phyloP scores from a whole-genome alignment of 2,888 invertebrate species.

The Pollenia labialis region DNA sequence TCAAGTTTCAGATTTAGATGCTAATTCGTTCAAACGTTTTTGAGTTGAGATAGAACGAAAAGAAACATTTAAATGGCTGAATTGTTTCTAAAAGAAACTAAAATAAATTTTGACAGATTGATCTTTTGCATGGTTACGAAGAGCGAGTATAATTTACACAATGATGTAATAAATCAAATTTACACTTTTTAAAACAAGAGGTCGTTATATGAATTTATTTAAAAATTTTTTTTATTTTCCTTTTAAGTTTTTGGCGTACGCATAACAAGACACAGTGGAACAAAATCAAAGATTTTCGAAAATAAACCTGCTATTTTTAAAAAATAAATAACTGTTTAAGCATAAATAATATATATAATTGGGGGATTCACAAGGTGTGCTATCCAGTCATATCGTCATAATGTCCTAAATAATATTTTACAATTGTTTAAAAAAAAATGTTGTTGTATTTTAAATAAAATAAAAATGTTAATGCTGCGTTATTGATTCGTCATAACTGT shows the following conservation, averaged over 20 bases:
- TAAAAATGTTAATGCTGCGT: no score
- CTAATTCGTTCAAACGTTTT: not conserved
- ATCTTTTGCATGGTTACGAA: slow-evolving; percentile 55
- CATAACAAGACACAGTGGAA: not conserved
- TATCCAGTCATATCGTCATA: no score
- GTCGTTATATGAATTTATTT: slow-evolving; percentile 11
- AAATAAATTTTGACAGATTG: slow-evolving; percentile 61
- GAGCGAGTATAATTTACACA: slow-evolving; percentile 60
- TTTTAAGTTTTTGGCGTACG: not conserved
- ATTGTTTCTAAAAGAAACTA: slow-evolving; percentile 18
- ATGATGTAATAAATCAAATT: slow-evolving; percentile 67
- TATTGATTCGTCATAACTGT: no score
- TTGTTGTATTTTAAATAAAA: no score
- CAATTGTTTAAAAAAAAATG: no score
- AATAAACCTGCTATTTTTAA: no score
- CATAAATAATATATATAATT: no score
- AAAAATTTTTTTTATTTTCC: not conserved
- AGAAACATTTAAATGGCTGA: not conserved
- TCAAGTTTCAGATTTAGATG: slow-evolving; percentile 49
- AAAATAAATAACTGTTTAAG: no score
- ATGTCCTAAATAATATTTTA: no score
- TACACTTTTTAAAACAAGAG: slow-evolving; percentile 48
- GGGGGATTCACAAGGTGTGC: no score
- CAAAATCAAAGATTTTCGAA: no score
- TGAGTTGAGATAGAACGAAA: slow-evolving; percentile 33